A percentile compares a stretch with the other conserved stretches of the same genome.
phyloP scores from a whole-genome alignment of 2,113 vertebrate genomes.

The Aptenodytes patagonicus region DNA sequence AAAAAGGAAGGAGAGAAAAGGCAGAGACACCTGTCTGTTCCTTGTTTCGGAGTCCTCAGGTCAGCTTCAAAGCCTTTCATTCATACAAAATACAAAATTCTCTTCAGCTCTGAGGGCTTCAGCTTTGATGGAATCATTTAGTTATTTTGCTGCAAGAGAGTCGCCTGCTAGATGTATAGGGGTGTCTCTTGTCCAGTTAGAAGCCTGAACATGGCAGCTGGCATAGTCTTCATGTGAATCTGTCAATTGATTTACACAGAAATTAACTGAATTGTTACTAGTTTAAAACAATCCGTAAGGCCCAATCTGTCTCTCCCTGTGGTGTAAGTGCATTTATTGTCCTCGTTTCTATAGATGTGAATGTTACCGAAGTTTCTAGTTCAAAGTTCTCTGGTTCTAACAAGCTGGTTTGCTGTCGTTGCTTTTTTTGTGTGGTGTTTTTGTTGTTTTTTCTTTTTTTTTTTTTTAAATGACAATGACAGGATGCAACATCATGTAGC shows the following conservation, averaged over 20 bases:
- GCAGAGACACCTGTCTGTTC: slow-evolving; percentile 53
- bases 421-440: neutral
- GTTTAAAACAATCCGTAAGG: neutral
- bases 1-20: slow-evolving; percentile 53
- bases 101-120: slow-evolving; percentile 6
- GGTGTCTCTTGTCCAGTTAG: slow-evolving; percentile 98
- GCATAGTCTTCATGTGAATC: slow-evolving; percentile 99
- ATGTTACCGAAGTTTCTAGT: neutral
- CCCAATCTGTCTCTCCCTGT: neutral
- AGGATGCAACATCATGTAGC: neutral
- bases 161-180: slow-evolving; percentile 86
- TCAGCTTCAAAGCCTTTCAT: slow-evolving; percentile 36
- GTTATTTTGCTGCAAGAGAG: neutral
- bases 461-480: neutral
- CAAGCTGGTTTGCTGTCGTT: neutral
- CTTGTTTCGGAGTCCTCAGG: slow-evolving; percentile 22
- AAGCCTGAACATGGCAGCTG: slow-evolving; percentile 98
- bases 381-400: neutral
- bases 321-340: neutral
- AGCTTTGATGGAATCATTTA: neutral
- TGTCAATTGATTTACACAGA: slow-evolving; percentile 53
- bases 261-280: neutral
- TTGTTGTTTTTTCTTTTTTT: neutral
- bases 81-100: slow-evolving; percentile 63
- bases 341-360: neutral